Percentiles rank a stretch among this genome's conserved stretches.
Conservation (phyloP, 2,113 vertebrate species). For the Eurystomus gularis region DNA sequence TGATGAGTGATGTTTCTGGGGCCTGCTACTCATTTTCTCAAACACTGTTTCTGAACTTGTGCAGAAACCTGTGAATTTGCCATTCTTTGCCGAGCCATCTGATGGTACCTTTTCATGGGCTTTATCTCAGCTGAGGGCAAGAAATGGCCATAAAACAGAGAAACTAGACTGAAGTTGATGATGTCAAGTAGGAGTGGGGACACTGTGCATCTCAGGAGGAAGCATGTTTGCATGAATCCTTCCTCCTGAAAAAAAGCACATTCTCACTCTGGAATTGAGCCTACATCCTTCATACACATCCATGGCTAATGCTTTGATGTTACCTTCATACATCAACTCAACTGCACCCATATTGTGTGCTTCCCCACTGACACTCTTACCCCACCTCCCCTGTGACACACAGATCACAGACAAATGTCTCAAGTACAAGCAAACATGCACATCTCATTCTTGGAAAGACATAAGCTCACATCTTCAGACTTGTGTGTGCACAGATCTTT, state of each 20-base stretch:
- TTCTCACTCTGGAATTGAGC: not conserved
- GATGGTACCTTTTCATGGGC: not conserved
- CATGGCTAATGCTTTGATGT: not conserved
- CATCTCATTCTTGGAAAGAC: not conserved
- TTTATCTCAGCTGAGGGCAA: not conserved
- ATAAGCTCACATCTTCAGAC: not conserved
- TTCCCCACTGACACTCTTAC: not conserved
- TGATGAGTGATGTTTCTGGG: not conserved
- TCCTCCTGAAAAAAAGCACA: not conserved
- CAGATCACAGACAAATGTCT: not conserved
- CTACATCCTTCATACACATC: not conserved
- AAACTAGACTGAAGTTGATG: not conserved
- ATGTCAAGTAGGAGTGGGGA: not conserved
- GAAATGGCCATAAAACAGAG: not conserved
- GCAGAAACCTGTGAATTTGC: not conserved
- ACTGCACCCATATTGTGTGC: not conserved
- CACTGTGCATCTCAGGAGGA: not conserved
- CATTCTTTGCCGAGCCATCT: not conserved
- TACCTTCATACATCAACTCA: not conserved
- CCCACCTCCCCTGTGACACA: not conserved
- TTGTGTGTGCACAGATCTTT: rapidly evolving
- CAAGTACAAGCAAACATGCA: not conserved
- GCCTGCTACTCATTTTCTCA: not conserved
- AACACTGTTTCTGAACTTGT: not conserved
- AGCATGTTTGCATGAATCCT: not conserved